A percentile compares a stretch with the other conserved stretches of the same genome.
Evolutionary conservation across 2,113 vertebrate genomes (phyloP).

Genomic region (Limanda limanda): DNA sequence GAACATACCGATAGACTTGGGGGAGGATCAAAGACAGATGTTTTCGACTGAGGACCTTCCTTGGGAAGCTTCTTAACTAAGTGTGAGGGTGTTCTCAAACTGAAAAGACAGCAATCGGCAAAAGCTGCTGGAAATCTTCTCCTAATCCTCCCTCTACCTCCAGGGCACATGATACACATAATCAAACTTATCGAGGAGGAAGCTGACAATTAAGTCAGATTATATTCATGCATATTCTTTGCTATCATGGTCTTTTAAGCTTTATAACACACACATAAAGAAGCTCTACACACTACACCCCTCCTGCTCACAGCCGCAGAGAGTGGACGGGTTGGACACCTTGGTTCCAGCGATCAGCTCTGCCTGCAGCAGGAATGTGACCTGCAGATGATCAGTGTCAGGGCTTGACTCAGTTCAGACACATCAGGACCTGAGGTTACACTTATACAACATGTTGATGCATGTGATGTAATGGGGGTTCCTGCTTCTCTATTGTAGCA

Average conservation of each 20-base stretch:
- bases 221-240: constrained; percentile 24
- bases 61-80: constrained; percentile 37
- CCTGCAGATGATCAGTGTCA: no score
- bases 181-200: constrained; percentile 58
- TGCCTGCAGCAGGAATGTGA: neutral
- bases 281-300: constrained; percentile 36
- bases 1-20: neutral
- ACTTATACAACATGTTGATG: no score
- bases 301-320: neutral
- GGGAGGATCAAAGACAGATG: neutral
- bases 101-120: constrained; percentile 43
- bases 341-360: constrained; percentile 57
- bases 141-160: constrained; percentile 77
- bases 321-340: constrained; percentile 58
- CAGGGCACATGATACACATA: constrained; percentile 62
- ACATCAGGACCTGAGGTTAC: no score
- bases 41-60: neutral
- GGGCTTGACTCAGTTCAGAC: no score
- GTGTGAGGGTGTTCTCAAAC: constrained; percentile 55
- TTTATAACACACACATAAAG: neutral
- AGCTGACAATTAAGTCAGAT: constrained; percentile 68
- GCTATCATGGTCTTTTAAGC: constrained; percentile 38
- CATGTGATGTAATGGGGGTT: no score
- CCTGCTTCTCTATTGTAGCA: no score
- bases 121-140: constrained; percentile 66